Conservation (phyloP, 2,888 invertebrate species). For the Ypsolopha scabrella region DNA sequence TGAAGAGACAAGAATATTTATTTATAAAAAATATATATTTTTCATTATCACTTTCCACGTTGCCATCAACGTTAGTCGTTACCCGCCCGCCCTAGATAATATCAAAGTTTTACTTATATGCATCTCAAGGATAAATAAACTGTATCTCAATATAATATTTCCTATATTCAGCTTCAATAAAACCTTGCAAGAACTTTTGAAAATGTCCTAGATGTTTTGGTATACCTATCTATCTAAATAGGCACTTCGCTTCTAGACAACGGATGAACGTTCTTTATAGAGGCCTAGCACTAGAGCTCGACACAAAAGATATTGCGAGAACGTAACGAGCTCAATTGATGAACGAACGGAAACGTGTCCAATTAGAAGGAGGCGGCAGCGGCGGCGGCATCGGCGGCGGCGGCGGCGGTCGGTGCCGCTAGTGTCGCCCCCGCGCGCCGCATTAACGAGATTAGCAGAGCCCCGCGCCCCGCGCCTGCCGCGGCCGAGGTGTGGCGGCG, state of each 20-base stretch:
- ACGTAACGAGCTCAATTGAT: constrained; percentile 67
- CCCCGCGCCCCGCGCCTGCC: constrained; percentile 23
- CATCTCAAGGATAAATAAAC: too few species aligned
- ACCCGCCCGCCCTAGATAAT: too few species aligned
- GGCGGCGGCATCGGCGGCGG: constrained; percentile 31
- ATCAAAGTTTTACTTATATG: too few species aligned
- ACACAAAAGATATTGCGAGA: constrained; percentile 53
- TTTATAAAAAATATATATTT: too few species aligned
- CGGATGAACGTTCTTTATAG: constrained; percentile 2
- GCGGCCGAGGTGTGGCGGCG: constrained; percentile 43
- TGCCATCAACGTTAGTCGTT: too few species aligned
- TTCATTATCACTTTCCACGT: too few species aligned
- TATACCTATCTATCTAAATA: too few species aligned
- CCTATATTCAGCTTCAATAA: too few species aligned
- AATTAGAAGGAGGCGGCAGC: constrained; percentile 65
- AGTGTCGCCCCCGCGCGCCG: constrained; percentile 49
- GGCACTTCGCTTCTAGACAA: neutral
- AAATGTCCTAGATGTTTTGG: too few species aligned
- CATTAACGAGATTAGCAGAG: constrained; percentile 63
- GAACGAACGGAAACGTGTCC: constrained; percentile 68
- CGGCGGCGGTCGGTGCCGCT: constrained; percentile 1
- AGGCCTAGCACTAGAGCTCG: constrained; percentile 13
- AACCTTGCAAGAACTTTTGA: too few species aligned
- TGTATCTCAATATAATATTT: too few species aligned
- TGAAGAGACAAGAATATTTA: too few species aligned